Conservation (phyloP, 2,113 vertebrate species). For the Pachypanchax playfairii region DNA sequence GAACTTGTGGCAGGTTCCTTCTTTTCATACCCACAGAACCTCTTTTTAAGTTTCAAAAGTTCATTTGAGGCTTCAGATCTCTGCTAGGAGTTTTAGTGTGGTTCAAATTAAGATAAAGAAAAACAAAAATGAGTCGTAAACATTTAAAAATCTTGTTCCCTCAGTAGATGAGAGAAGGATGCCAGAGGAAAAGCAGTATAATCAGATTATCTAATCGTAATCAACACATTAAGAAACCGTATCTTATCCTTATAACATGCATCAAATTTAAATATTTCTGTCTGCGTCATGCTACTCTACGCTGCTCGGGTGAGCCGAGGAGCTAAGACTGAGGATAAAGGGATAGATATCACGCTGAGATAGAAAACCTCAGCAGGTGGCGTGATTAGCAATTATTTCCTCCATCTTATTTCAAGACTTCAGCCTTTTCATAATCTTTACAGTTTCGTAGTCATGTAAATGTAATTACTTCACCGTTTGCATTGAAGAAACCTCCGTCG, state of each 20-base stretch:
- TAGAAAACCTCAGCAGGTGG: conserved; percentile 29
- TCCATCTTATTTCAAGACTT: conserved; percentile 26
- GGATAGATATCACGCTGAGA: conserved; percentile 17
- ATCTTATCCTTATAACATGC: conserved; percentile 1
- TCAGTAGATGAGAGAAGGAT: conserved; percentile 1
- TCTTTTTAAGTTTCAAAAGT: conserved; percentile 15
- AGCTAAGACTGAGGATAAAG: conserved; percentile 15
- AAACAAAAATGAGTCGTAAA: neutral
- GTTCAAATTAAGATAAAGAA: neutral
- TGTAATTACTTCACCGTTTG: conserved; percentile 32
- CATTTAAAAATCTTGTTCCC: neutral
- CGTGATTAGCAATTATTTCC: conserved; percentile 17
- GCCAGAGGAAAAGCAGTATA: neutral
- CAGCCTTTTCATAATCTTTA: conserved; percentile 29
- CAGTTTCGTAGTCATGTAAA: conserved; percentile 26
- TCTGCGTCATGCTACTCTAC: neutral
- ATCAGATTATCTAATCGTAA: neutral
- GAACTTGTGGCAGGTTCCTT: too few species aligned
- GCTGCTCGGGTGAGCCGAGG: conserved; percentile 2
- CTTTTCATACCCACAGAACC: neutral
- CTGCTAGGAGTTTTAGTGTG: neutral
- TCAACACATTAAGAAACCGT: conserved; percentile 2
- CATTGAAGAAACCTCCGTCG: conserved; percentile 9
- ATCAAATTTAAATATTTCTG: conserved; percentile 14
- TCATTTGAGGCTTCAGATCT: neutral